phyloP scores from a whole-genome alignment of 2,888 invertebrate species.

The Leucophenga montana region DNA sequence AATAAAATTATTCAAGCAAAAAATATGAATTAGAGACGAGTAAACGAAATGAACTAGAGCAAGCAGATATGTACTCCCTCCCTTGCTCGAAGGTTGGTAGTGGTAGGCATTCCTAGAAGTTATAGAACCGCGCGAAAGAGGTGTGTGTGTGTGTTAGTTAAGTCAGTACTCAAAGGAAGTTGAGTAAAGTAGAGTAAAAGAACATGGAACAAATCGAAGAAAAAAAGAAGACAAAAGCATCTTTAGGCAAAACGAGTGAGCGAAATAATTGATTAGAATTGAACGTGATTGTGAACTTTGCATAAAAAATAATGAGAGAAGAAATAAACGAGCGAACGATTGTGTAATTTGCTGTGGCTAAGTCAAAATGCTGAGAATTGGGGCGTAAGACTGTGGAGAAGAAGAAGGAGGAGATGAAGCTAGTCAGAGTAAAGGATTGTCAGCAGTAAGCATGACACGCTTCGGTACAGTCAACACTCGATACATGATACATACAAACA shows the following conservation, averaged over 20 bases:
- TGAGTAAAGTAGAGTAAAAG: background rate
- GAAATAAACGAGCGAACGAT: background rate
- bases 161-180: conserved; percentile 2
- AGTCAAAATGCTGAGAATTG: background rate
- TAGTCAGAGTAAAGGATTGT: too few species aligned
- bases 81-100: too few species aligned
- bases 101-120: background rate
- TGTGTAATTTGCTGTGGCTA: conserved; percentile 4
- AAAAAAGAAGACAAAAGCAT: background rate
- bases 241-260: background rate
- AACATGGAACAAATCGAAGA: background rate
- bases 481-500: too few species aligned
- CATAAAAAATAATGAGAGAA: conserved; percentile 6
- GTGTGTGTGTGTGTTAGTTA: conserved; percentile 7
- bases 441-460: too few species aligned
- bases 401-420: too few species aligned
- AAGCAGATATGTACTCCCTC: background rate
- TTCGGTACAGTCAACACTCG: too few species aligned
- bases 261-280: conserved; percentile 61
- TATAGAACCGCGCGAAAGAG: background rate
- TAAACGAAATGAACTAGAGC: background rate
- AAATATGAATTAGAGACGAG: conserved; percentile 20
- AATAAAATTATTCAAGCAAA: conserved; percentile 23
- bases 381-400: background rate
- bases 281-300: conserved; percentile 64